A percentile compares a stretch with the other conserved stretches of the same genome.
Evolutionary conservation across 2,888 invertebrate genomes (phyloP).

Genomic region (Spilarctia lutea): DNA sequence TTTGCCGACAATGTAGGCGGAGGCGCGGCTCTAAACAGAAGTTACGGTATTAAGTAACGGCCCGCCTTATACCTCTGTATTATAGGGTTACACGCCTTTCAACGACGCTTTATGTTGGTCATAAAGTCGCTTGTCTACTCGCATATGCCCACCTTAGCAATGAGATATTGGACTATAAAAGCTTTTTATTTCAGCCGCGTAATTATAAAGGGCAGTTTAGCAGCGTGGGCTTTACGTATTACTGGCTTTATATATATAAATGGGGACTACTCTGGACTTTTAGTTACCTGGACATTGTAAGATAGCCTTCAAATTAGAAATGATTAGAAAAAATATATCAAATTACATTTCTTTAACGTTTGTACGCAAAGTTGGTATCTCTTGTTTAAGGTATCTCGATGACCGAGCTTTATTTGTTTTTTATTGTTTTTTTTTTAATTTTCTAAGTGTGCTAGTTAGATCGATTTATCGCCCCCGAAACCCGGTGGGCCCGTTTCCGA

Average conservation of each 20-base stretch:
- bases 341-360: neutral
- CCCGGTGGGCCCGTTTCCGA: too few relatives aligned
- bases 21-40: slow-evolving; percentile 71
- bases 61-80: slow-evolving; percentile 58
- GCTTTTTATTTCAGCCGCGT: slow-evolving; percentile 57
- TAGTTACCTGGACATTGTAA: neutral
- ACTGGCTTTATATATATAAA: slow-evolving; percentile 28
- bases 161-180: slow-evolving; percentile 66
- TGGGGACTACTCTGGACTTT: slow-evolving; percentile 20
- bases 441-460: too few relatives aligned
- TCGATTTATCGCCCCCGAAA: too few relatives aligned
- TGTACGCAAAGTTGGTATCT: neutral
- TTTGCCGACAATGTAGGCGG: slow-evolving; percentile 70
- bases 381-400: neutral
- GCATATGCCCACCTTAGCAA: slow-evolving; percentile 64
- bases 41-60: slow-evolving; percentile 79
- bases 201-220: slow-evolving; percentile 46
- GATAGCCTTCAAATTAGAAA: neutral
- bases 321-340: neutral
- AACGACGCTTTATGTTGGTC: slow-evolving; percentile 70
- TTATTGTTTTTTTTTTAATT: too few relatives aligned
- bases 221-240: slow-evolving; percentile 31
- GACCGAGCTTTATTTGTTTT: too few relatives aligned
- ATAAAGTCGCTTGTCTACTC: slow-evolving; percentile 70
- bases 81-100: slow-evolving; percentile 61